A percentile compares a stretch with the other conserved stretches of the same genome.
These are phyloP conservation scores for Mycogona germanica DNA, from an alignment of 2,888 invertebrate genomes.

Conservation along the genomic window DNA sequence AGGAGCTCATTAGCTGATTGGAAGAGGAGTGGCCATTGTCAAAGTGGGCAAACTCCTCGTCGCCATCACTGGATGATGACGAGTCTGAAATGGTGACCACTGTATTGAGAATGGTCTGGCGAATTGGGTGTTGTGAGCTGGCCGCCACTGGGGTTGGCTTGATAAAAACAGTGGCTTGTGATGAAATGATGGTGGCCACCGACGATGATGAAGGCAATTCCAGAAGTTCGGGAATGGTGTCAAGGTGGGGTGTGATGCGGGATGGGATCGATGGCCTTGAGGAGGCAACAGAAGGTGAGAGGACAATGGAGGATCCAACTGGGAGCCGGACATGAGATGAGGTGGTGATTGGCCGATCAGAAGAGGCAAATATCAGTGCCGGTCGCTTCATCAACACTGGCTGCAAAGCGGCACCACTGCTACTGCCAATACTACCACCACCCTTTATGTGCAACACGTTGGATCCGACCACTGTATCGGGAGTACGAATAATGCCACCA, in stretches of 20 bases:
- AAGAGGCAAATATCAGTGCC: no score
- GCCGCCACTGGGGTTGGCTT: conserved; percentile 11
- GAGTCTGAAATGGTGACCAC: conserved; percentile 10
- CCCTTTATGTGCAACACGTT: conserved; percentile 7
- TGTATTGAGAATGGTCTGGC: conserved; percentile 14
- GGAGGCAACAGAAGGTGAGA: no score
- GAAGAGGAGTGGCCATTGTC: background rate
- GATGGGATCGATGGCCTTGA: background rate
- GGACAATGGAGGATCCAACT: background rate
- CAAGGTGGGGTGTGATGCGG: background rate
- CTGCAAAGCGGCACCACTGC: no score
- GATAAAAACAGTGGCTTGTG: conserved; percentile 9
- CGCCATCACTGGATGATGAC: background rate
- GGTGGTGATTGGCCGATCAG: no score
- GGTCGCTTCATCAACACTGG: no score
- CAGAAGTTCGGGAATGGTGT: background rate
- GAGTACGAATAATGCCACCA: background rate
- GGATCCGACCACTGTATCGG: conserved; percentile 7
- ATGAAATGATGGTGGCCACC: background rate
- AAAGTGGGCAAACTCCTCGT: conserved; percentile 9
- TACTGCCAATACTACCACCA: no score
- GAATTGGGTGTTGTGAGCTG: background rate
- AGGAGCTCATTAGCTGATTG: background rate
- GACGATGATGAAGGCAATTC: background rate
- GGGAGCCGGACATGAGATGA: no score